phyloP scores from a whole-genome alignment of 2,888 invertebrate species.

The Drosophila lacicola region DNA sequence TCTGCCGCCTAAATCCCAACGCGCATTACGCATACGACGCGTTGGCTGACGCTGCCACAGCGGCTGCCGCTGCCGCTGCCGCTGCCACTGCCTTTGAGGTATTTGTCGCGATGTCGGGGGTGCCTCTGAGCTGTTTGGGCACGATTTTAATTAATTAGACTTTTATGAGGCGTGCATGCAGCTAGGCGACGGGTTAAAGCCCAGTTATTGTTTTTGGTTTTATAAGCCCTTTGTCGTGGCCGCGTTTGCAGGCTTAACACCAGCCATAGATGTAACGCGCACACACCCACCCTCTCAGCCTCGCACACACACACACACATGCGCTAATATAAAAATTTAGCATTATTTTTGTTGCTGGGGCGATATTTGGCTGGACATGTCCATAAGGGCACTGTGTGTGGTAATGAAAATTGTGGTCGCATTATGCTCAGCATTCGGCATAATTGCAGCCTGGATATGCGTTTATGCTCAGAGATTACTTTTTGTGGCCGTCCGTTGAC shows the following conservation, averaged over 20 bases:
- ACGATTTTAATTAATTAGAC: slow-evolving; percentile 83
- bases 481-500: slow-evolving; percentile 72
- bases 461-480: slow-evolving; percentile 77
- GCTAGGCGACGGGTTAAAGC: slow-evolving; percentile 70
- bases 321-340: slow-evolving; percentile 57
- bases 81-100: slow-evolving; percentile 34
- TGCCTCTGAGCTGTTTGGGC: slow-evolving; percentile 68
- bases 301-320: slow-evolving; percentile 16
- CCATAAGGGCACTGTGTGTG: slow-evolving; percentile 47
- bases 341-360: slow-evolving; percentile 37
- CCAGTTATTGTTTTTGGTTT: slow-evolving; percentile 69
- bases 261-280: slow-evolving; percentile 26
- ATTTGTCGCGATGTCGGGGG: slow-evolving; percentile 59
- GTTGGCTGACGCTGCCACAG: slow-evolving; percentile 45
- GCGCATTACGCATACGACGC: slow-evolving; percentile 78
- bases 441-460: slow-evolving; percentile 75
- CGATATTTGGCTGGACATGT: slow-evolving; percentile 51
- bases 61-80: slow-evolving; percentile 28
- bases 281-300: slow-evolving; percentile 10
- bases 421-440: slow-evolving; percentile 75
- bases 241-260: slow-evolving; percentile 61
- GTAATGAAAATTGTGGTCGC: slow-evolving; percentile 77
- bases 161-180: slow-evolving; percentile 78
- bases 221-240: slow-evolving; percentile 56
- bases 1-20: slow-evolving; percentile 62